Conservation (phyloP, 2,797 vertebrate genomes). For the Epinephelus awoara region DNA sequence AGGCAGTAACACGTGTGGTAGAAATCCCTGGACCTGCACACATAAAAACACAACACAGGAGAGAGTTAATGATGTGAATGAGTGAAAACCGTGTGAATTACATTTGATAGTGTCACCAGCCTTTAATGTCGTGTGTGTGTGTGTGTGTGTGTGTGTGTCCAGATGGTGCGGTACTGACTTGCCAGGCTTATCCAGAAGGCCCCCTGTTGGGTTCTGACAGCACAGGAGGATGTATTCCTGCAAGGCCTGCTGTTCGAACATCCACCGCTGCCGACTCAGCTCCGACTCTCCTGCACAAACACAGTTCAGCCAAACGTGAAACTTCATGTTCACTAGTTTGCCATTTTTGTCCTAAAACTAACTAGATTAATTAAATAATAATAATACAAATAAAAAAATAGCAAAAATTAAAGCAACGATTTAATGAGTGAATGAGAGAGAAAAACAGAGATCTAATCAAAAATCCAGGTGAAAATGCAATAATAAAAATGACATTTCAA, state of each 20-base stretch:
- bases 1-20: slow-evolving; percentile 99
- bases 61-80: neutral
- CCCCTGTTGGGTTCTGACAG: slow-evolving; percentile 95
- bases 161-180: slow-evolving; percentile 90
- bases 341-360: neutral
- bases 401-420: too few species aligned
- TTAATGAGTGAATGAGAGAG: too few species aligned
- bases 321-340: neutral
- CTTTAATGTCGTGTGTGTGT: slow-evolving; percentile 20
- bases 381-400: too few species aligned
- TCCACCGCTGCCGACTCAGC: slow-evolving; percentile 93
- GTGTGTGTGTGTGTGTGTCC: slow-evolving; percentile 41
- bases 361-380: neutral
- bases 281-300: slow-evolving; percentile 87
- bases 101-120: neutral
- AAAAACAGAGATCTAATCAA: neutral
- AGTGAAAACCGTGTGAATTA: neutral
- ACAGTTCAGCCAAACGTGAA: neutral
- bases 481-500: neutral
- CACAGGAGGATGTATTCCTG: slow-evolving; percentile 98
- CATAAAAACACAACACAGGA: neutral
- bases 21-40: slow-evolving; percentile 93
- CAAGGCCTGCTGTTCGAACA: slow-evolving; percentile 96
- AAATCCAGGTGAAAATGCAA: too few species aligned
- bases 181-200: slow-evolving; percentile 96